Evolutionary conservation across 2,888 invertebrate species (phyloP).

Genomic region (Polylopha cassiicola): DNA sequence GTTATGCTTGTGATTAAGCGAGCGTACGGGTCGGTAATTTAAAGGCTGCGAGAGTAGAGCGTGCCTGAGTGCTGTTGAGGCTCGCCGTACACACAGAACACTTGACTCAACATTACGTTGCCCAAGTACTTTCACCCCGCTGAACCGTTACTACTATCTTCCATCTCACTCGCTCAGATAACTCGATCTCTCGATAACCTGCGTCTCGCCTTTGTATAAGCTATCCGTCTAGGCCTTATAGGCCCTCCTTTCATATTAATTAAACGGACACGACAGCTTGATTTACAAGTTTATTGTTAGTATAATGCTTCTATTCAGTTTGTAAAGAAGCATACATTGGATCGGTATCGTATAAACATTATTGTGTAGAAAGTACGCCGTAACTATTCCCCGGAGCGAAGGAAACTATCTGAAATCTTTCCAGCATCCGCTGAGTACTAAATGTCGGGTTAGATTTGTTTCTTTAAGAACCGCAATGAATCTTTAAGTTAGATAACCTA

Average conservation of each 20-base stretch:
- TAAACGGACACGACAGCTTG: constrained; percentile 39
- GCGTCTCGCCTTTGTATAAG: constrained; percentile 34
- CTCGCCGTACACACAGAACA: constrained; percentile 24
- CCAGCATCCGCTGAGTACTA: no score
- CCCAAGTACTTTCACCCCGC: constrained; percentile 64
- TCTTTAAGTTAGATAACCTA: no score
- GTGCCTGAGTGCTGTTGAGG: no score
- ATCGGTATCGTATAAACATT: no score
- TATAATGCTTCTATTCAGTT: constrained; percentile 35
- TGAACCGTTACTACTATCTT: constrained; percentile 52
- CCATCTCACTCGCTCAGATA: constrained; percentile 39
- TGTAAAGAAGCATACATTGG: no score
- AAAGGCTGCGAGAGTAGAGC: no score
- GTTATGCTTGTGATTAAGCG: neutral
- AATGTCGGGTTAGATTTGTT: no score
- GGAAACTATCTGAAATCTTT: no score
- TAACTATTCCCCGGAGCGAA: no score
- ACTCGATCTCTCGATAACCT: constrained; percentile 45
- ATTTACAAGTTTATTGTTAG: constrained; percentile 50
- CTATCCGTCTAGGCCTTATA: constrained; percentile 12
- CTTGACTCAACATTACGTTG: constrained; percentile 44
- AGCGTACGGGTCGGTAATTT: neutral
- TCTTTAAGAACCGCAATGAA: no score
- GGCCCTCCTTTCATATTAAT: constrained; percentile 27
- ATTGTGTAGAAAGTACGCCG: no score